Evolutionary conservation across 1,140 invertebrate genomes (phyloP), one percentile per base, ranked within the genome.

Genomic region (Drosophila nebulosa): DNA sequence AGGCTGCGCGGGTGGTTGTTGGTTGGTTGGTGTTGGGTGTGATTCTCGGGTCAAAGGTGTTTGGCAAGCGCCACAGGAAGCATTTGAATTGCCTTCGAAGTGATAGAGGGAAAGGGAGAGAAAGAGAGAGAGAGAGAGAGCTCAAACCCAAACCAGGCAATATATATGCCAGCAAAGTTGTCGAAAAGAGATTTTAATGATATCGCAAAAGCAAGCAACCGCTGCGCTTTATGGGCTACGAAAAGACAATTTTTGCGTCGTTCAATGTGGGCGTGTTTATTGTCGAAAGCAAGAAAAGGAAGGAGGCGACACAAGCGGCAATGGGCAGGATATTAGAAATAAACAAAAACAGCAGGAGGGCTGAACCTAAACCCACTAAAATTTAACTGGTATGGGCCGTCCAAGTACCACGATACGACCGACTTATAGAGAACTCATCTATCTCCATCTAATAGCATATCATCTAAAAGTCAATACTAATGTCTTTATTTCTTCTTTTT

Each of bases 141-240:
- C n/a, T n/a, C n/a, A n/a, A n/a, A n/a, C n/a, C n/a, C 27, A 30
- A 78, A 75, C 73, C 61, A 80, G 65, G 63, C 69, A 60, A 79
- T 85, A 84, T 73, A 70, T 52, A 65, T 57, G 63, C 65, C 73
- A 65, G 42, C 42, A 64, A 62, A 62, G 24, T 78, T 69, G 65
- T 65, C 74, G 64, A 68, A 76, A 84, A 85, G 80, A 85, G 80
- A 85, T 85, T 86, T 85, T 85, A 85, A 85, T 86, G 80, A 86
- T 78, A 86, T 67, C 63, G 66, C 64, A 30, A 50, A 32, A 46
- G 39, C 39, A 21, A 32, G 39, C 62, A 74, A 70, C 65, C 72
- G 68, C 80, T 85, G 80, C 81, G 80, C 77, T 86, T 84, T 86
- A 84, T 86, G 77, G 81, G 73, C 55, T 51, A 67, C 71, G 68